Percentiles rank a stretch among this genome's conserved stretches.
Conservation (phyloP, 2,113 vertebrate genomes). For the Paraplagusia blochii region DNA sequence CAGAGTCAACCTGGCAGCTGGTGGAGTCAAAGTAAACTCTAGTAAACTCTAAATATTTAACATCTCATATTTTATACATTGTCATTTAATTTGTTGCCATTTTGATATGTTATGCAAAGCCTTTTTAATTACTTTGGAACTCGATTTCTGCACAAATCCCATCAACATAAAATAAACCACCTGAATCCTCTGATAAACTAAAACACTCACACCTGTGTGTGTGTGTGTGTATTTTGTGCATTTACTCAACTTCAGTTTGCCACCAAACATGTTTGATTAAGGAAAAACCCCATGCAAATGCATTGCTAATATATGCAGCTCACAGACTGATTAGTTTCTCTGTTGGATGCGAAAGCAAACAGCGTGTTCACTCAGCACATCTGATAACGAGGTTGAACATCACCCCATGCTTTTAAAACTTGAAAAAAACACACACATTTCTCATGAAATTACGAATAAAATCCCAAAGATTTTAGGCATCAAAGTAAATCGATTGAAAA, state of each 20-base stretch:
- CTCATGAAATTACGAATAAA: no score
- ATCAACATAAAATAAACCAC: neutral
- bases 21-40: no score
- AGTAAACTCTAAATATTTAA: no score
- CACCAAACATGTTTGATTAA: conserved; percentile 7
- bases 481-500: neutral
- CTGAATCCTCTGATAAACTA: conserved; percentile 3
- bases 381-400: conserved; percentile 14
- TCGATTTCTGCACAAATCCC: conserved; percentile 25
- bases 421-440: no score
- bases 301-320: conserved; percentile 14
- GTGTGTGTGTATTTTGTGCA: neutral
- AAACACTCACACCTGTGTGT: neutral
- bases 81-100: conserved; percentile 1
- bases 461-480: conserved; percentile 1
- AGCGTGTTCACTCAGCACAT: conserved; percentile 29
- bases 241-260: conserved; percentile 23
- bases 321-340: conserved; percentile 18
- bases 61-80: neutral
- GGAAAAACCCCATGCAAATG: conserved; percentile 10
- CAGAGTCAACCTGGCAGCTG: no score
- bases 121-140: conserved; percentile 27
- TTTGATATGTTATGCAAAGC: conserved; percentile 25
- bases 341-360: conserved; percentile 33
- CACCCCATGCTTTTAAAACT: neutral